Percentiles rank a stretch among this genome's conserved stretches.
phyloP scores from a whole-genome alignment of 2,888 invertebrate genomes.

The Aplocera efformata region DNA sequence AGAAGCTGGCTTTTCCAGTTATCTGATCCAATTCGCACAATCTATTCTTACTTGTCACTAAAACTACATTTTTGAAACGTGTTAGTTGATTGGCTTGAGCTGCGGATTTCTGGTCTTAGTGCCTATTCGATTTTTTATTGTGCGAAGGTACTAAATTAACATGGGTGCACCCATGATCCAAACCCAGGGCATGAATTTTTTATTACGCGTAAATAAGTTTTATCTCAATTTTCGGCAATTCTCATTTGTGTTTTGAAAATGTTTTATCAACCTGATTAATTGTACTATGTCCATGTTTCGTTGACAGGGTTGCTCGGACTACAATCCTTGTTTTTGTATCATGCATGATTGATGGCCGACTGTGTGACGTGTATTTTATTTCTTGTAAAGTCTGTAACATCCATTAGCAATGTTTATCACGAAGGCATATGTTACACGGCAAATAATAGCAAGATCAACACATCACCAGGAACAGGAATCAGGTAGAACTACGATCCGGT shows the following conservation, averaged over 20 bases:
- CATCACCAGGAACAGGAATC: conserved; percentile 78
- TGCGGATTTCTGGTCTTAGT: conserved; percentile 8
- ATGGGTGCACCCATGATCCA: no score
- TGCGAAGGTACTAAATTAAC: no score
- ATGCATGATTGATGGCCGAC: conserved; percentile 1
- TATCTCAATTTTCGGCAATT: background rate
- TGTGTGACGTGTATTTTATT: conserved; percentile 3
- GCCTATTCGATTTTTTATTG: no score
- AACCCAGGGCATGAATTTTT: no score
- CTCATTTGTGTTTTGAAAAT: background rate
- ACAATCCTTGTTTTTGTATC: background rate
- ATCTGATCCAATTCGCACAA: conserved; percentile 72
- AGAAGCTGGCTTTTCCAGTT: conserved; percentile 78
- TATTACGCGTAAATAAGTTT: no score
- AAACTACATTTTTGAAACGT: conserved; percentile 24
- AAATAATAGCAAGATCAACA: conserved; percentile 56
- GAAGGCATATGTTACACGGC: conserved; percentile 37
- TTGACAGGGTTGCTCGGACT: background rate
- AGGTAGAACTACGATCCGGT: conserved; percentile 80
- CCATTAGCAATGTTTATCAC: conserved; percentile 11
- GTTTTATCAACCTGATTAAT: background rate
- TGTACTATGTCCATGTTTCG: background rate
- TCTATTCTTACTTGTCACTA: conserved; percentile 52
- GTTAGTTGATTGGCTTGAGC: conserved; percentile 11
- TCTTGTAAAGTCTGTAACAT: conserved; percentile 3